These are phyloP conservation scores for Pseudocheirus occidentalis DNA, from an alignment of 2,797 vertebrate species.

Conservation along the genomic window DNA sequence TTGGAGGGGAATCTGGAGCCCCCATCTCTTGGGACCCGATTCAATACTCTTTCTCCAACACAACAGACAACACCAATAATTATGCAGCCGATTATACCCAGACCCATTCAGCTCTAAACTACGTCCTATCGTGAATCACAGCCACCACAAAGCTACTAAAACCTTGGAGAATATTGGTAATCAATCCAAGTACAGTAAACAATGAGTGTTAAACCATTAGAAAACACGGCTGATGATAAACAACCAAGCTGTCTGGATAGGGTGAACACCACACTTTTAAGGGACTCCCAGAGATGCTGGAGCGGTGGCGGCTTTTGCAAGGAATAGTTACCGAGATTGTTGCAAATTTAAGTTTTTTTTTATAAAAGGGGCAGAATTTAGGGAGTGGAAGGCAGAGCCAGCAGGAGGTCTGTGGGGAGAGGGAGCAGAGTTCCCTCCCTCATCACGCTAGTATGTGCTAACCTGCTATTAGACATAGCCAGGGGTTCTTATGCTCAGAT, in stretches of 20 bases:
- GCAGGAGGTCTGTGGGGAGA: background rate
- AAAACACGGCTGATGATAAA: conserved; percentile 6
- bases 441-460: conserved; percentile 20
- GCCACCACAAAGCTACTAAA: background rate
- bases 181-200: background rate
- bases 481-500: conserved; percentile 31
- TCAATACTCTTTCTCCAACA: background rate
- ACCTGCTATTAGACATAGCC: background rate
- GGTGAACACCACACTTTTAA: background rate
- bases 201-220: conserved; percentile 7
- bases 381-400: too few species aligned
- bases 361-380: background rate
- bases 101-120: background rate
- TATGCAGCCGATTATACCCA: background rate
- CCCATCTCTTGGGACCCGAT: background rate
- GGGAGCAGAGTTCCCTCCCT: background rate
- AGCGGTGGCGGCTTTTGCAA: background rate
- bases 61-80: background rate
- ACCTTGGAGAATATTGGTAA: background rate
- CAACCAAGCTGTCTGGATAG: background rate
- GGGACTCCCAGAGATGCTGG: background rate
- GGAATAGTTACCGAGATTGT: background rate
- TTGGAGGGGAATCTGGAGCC: background rate
- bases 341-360: background rate
- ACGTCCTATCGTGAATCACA: background rate